Base-by-base conservation (phyloP, 1,140 invertebrate genomes). In the Phymorhynchus buccinoides region DNA sequence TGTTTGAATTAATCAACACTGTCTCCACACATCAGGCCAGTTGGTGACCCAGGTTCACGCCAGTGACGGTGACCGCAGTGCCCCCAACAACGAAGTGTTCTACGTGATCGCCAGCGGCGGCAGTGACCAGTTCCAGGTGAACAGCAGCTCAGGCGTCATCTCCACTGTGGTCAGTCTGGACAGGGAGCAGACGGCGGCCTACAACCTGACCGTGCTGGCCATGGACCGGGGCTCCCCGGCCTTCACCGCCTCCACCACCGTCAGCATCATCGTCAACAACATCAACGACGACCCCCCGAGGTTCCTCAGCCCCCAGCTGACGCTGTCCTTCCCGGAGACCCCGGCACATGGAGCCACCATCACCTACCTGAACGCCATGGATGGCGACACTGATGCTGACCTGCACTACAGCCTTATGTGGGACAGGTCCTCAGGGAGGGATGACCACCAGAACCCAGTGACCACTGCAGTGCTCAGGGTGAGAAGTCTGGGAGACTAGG, bases 71-170 rank as follows among this genome's bases (percentile, higher is more conserved):
- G 90, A 91, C 83, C 86, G 86, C 16, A 89, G 81, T 1, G 56
- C 35, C 18, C 90, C 88, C n/a, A 91, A 91, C 80, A 90, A 90
- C 81, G 86, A 89, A 68, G 86, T 88, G 16, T 84, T 89, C 22
- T 91, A 89, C 84, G 78, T 88, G 39, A 89, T 91, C 37, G 84
- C 88, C 56, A 87, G 83, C 0, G 86, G 88, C 1, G 82, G 86
- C 1, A 84, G 80, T 39, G 89, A 90, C 71, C 87, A 89, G 68
- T 91, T 89, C 75, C 78, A 86, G 37, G 87, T 91, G 16, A 85
- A 91, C 62, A 85, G 88, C 62, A 85, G 32, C 56, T 88, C 87
- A 12, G 90, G 90, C 16, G 75, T 80, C 41, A 87, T 91, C 27
- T 86, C 42, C 48, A 68, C 82, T n/a, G 90, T 88, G 6, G 88